These are phyloP conservation scores for Petrosia ficiformis DNA, from an alignment of 37 sponge, comb jelly and placozoan genomes.

Conservation along the genomic window DNA sequence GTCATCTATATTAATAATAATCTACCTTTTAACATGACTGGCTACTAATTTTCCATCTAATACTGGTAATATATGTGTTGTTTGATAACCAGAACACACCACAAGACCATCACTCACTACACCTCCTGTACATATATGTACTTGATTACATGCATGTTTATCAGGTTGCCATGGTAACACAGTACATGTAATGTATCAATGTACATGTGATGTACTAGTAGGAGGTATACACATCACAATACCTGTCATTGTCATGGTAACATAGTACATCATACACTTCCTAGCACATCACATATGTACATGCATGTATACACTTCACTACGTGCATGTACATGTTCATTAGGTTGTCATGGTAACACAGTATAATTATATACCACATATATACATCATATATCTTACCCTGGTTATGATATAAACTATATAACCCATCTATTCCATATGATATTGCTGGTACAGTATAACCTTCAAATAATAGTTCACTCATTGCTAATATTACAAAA, in stretches of 20 bases:
- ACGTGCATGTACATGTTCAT: neutral
- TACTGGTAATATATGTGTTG: constrained; percentile 84
- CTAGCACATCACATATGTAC: too few species aligned
- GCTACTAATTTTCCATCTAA: constrained; percentile 68
- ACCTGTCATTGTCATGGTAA: too few species aligned
- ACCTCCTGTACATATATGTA: neutral
- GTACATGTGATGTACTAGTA: too few species aligned
- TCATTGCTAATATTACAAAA: constrained; percentile 56
- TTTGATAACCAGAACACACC: constrained; percentile 73
- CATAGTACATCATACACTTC: too few species aligned
- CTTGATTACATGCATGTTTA: too few species aligned
- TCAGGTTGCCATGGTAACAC: too few species aligned
- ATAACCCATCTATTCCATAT: constrained; percentile 89
- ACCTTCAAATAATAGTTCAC: constrained; percentile 89
- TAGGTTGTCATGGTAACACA: too few species aligned
- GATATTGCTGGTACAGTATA: constrained; percentile 76
- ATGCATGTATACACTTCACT: too few species aligned
- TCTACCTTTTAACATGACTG: constrained; percentile 65
- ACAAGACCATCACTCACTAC: constrained; percentile 57
- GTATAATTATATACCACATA: too few species aligned
- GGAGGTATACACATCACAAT: too few species aligned
- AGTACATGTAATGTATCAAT: too few species aligned
- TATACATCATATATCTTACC: constrained; percentile 1
- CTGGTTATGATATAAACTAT: constrained; percentile 51
- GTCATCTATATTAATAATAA: neutral